These are phyloP conservation scores for Oxystoma pomonae DNA, from an alignment of 2,888 invertebrate species.

Conservation along the genomic window DNA sequence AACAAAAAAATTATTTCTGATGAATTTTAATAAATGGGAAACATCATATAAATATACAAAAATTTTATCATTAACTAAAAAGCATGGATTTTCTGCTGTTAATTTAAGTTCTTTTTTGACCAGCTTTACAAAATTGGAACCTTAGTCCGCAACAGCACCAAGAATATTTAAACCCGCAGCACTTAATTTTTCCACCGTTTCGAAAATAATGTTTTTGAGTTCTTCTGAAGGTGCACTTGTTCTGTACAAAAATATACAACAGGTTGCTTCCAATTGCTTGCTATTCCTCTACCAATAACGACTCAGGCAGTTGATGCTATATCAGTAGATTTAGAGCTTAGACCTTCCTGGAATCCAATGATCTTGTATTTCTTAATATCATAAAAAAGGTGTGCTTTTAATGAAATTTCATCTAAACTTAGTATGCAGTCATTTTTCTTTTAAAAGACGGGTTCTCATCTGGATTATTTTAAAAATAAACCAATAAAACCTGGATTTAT, in stretches of 20 bases:
- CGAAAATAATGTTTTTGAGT: slow-evolving; percentile 22
- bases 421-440: slow-evolving; percentile 12
- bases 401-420: slow-evolving; percentile 13
- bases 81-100: slow-evolving; percentile 8
- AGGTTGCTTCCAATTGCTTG: slow-evolving; percentile 13
- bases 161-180: slow-evolving; percentile 20
- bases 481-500: background rate
- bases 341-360: slow-evolving; percentile 11
- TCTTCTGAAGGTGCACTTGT: slow-evolving; percentile 13
- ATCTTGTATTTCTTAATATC: slow-evolving; percentile 14
- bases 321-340: slow-evolving; percentile 1
- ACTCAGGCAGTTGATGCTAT: slow-evolving; percentile 8
- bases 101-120: slow-evolving; percentile 12
- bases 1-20: slow-evolving; percentile 20
- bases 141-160: slow-evolving; percentile 20
- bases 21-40: slow-evolving; percentile 19
- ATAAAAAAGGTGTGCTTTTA: slow-evolving; percentile 16
- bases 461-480: background rate
- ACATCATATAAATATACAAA: slow-evolving; percentile 20
- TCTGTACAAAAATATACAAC: too few species aligned
- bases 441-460: slow-evolving; percentile 11
- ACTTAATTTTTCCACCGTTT: slow-evolving; percentile 14
- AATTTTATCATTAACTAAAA: slow-evolving; percentile 8
- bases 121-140: slow-evolving; percentile 23
- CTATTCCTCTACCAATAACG: slow-evolving; percentile 12